These are phyloP conservation scores for Diaperis boleti DNA, from an alignment of 2,888 invertebrate genomes.

Conservation along the genomic window DNA sequence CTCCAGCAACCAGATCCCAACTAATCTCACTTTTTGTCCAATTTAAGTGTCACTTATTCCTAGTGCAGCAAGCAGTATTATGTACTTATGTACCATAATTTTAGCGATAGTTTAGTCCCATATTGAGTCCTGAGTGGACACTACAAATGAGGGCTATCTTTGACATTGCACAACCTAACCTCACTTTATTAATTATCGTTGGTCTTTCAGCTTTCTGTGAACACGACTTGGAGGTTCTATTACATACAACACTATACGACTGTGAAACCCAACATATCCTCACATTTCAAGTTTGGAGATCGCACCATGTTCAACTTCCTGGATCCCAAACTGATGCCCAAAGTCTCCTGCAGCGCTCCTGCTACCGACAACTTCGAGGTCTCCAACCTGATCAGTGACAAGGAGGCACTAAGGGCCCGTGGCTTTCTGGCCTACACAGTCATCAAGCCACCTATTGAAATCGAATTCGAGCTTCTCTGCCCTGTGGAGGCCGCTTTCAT, in stretches of 20 bases:
- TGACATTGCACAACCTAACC: neutral
- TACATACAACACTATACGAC: too few species aligned
- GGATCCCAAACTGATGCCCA: slow-evolving; percentile 71
- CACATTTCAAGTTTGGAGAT: neutral
- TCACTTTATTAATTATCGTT: too few species aligned
- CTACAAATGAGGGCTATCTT: too few species aligned
- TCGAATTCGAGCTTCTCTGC: slow-evolving; percentile 76
- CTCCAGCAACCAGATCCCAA: too few species aligned
- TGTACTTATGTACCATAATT: too few species aligned
- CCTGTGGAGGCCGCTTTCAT: slow-evolving; percentile 74
- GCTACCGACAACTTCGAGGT: slow-evolving; percentile 75
- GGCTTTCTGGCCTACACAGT: slow-evolving; percentile 80
- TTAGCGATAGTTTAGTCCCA: too few species aligned
- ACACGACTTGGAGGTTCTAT: too few species aligned
- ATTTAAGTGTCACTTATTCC: too few species aligned
- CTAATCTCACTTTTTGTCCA: too few species aligned
- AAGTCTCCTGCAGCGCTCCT: slow-evolving; percentile 71
- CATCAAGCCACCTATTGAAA: slow-evolving; percentile 78
- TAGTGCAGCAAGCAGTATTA: too few species aligned
- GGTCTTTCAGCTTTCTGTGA: too few species aligned
- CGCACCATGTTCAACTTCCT: slow-evolving; percentile 72
- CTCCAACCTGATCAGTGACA: slow-evolving; percentile 72
- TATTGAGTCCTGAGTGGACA: too few species aligned
- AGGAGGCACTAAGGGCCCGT: slow-evolving; percentile 65
- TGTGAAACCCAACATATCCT: neutral